Evolutionary conservation across 2,797 vertebrate genomes (phyloP).

Genomic region (Scolopax rusticola): DNA sequence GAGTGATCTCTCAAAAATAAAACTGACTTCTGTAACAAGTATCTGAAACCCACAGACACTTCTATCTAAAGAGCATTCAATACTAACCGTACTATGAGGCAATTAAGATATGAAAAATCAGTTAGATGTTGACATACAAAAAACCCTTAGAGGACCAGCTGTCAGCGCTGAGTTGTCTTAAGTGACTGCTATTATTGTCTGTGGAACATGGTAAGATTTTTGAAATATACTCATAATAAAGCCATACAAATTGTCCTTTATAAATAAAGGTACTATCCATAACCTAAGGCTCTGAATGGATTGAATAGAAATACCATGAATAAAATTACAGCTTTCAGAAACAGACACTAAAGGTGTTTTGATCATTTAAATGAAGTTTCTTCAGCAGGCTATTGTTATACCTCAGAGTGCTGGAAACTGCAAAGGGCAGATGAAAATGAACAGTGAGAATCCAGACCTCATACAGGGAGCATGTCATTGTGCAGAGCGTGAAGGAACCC

Average conservation of each 20-base stretch:
- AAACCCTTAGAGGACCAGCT: slow-evolving; percentile 13
- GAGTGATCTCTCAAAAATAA: not conserved
- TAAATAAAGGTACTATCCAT: not conserved
- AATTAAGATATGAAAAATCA: slow-evolving; percentile 19
- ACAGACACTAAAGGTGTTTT: not conserved
- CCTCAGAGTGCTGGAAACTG: not conserved
- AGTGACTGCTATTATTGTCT: not conserved
- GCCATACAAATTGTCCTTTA: not conserved
- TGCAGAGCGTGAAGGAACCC: not conserved
- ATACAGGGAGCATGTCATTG: not conserved
- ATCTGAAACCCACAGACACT: not conserved
- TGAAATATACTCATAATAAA: not conserved
- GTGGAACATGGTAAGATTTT: not conserved
- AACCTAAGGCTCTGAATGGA: slow-evolving; percentile 6
- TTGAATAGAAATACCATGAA: not conserved
- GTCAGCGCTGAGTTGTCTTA: slow-evolving; percentile 12
- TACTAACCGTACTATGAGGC: not conserved
- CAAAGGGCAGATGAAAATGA: not conserved
- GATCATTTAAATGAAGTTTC: slow-evolving; percentile 10
- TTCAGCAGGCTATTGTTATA: not conserved
- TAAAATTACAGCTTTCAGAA: slow-evolving; percentile 30
- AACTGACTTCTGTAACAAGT: not conserved
- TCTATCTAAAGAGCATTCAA: not conserved
- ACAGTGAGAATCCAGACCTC: not conserved
- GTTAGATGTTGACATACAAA: not conserved